Evolutionary conservation across 1,140 invertebrate species (phyloP).

Genomic region (Belonocnema kinseyi): DNA sequence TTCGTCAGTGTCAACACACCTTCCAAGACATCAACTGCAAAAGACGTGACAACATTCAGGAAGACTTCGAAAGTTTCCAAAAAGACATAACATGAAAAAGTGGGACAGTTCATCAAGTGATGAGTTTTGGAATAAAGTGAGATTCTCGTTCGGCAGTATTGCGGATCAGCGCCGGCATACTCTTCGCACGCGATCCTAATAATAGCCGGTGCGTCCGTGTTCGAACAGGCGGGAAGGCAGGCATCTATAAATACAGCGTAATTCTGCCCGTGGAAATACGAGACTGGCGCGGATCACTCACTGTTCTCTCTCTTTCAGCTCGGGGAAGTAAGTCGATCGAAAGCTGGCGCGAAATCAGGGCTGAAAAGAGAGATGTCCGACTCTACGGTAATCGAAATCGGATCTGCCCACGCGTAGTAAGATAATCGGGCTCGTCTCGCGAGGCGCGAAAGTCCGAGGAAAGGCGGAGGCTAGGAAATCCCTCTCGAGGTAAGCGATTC

Average conservation of each 20-base stretch:
- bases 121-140: not conserved
- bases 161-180: slow-evolving; percentile 46
- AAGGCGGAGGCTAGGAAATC: not conserved
- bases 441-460: not conserved
- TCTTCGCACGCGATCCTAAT: slow-evolving; percentile 55
- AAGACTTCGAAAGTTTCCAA: too few species aligned
- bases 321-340: slow-evolving; percentile 39
- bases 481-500: too few species aligned
- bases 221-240: slow-evolving; percentile 56
- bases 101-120: not conserved
- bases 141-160: slow-evolving; percentile 39
- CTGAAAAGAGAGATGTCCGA: not conserved
- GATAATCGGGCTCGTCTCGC: not conserved
- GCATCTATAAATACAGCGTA: slow-evolving; percentile 60
- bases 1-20: too few species aligned
- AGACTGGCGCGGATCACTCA: slow-evolving; percentile 41
- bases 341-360: not conserved
- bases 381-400: not conserved
- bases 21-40: too few species aligned
- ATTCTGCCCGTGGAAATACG: slow-evolving; percentile 58
- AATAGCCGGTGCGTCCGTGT: slow-evolving; percentile 51
- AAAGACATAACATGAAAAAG: not conserved
- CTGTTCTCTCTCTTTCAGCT: slow-evolving; percentile 28
- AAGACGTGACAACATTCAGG: too few species aligned
- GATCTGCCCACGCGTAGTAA: slow-evolving; percentile 15